Percentiles rank a stretch among this genome's conserved stretches.
phyloP scores from a whole-genome alignment of 1,140 invertebrate genomes.

The Apis florea region DNA sequence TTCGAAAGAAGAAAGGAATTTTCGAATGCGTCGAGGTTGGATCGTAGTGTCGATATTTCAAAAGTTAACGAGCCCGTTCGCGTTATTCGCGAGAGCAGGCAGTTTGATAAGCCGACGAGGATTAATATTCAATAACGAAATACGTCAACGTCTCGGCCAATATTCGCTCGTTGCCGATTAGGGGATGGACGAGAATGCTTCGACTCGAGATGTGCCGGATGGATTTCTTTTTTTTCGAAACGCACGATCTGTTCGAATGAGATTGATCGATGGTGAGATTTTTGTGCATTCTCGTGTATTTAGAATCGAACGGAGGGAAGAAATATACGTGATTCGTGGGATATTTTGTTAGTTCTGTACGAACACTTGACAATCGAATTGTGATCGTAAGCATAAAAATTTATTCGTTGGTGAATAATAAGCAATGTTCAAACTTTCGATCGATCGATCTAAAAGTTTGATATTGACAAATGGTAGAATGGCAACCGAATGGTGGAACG shows the following conservation, averaged over 20 bases:
- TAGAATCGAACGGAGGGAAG: neutral
- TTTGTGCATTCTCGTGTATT: too few relatives aligned
- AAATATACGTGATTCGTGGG: too few relatives aligned
- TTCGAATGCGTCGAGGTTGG: neutral
- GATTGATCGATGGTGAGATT: neutral
- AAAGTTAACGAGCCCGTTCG: slow-evolving; percentile 54
- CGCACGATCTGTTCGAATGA: neutral
- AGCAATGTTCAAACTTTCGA: too few relatives aligned
- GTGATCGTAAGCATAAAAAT: too few relatives aligned
- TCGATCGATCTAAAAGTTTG: too few relatives aligned
- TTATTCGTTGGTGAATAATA: too few relatives aligned
- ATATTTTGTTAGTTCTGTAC: too few relatives aligned
- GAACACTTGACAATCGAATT: too few relatives aligned
- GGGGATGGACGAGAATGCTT: neutral
- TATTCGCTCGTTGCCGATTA: neutral
- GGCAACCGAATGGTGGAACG: too few relatives aligned
- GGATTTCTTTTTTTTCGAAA: neutral
- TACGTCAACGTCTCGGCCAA: slow-evolving; percentile 61
- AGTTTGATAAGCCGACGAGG: slow-evolving; percentile 40
- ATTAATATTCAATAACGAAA: slow-evolving; percentile 67
- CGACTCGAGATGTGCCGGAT: neutral
- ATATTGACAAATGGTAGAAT: too few relatives aligned
- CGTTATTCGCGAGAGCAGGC: slow-evolving; percentile 19
- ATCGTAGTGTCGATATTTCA: slow-evolving; percentile 54
- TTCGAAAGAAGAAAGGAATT: slow-evolving; percentile 4